phyloP scores from a whole-genome alignment of 2,888 invertebrate species.

The Cyrtodaria siliqua region DNA sequence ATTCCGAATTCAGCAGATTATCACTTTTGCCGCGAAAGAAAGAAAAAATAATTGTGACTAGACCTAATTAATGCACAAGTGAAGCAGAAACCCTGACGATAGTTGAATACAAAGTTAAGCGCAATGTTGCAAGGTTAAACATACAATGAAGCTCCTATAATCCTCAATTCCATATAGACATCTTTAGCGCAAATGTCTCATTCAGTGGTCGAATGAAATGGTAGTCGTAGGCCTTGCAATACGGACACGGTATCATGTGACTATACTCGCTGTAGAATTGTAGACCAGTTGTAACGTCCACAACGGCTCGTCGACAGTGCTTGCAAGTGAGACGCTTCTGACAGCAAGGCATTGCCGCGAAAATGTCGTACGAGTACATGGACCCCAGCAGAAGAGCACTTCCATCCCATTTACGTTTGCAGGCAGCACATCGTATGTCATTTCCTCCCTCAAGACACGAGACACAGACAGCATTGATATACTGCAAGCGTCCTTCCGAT shows the following conservation, averaged over 20 bases:
- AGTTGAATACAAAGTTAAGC: too few species aligned
- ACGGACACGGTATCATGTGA: constrained; percentile 94
- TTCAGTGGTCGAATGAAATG: constrained; percentile 96
- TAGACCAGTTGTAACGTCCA: constrained; percentile 93
- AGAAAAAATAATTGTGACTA: too few species aligned
- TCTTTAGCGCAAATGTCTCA: constrained; percentile 78
- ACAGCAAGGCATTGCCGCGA: constrained; percentile 98
- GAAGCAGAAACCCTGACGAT: too few species aligned
- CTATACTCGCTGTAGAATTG: constrained; percentile 97
- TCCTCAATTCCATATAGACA: constrained; percentile 76
- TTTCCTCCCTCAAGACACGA: constrained; percentile 92
- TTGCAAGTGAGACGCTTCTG: constrained; percentile 97
- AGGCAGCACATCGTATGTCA: constrained; percentile 85
- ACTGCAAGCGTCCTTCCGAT: constrained; percentile 94
- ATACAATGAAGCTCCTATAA: too few species aligned
- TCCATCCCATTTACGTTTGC: constrained; percentile 89
- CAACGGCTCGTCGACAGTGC: constrained; percentile 95
- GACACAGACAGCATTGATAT: constrained; percentile 97
- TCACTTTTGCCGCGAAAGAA: too few species aligned
- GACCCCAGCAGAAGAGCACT: constrained; percentile 97
- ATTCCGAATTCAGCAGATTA: too few species aligned
- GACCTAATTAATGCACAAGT: too few species aligned
- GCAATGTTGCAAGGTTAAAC: too few species aligned
- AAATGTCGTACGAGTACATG: constrained; percentile 99
- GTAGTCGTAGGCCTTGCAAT: constrained; percentile 95